Evolutionary conservation across 2,113 vertebrate species (phyloP).

Genomic region (Paradoxurus hermaphroditus): DNA sequence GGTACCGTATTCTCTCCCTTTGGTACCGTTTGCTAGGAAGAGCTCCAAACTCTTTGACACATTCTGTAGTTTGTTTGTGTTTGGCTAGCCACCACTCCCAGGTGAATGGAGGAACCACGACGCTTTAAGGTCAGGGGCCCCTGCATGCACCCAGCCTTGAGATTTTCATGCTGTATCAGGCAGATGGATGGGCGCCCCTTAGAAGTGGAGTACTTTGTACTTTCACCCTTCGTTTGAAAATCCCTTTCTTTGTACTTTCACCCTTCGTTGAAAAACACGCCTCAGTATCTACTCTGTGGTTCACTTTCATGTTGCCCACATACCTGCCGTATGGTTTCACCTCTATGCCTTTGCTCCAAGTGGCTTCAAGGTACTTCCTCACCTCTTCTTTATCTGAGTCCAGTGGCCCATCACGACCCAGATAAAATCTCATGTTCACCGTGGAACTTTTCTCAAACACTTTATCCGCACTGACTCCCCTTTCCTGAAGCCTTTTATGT

Average conservation of each 20-base stretch:
- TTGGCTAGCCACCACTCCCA: neutral
- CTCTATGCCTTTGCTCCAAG: fast-evolving
- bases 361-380: neutral
- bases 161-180: neutral
- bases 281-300: neutral
- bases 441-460: neutral
- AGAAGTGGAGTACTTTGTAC: neutral
- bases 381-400: neutral
- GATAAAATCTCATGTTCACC: neutral
- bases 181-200: neutral
- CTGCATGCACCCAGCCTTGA: neutral
- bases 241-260: neutral
- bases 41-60: neutral
- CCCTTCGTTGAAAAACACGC: neutral
- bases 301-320: neutral
- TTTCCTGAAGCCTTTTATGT: neutral
- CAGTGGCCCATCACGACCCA: neutral
- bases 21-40: neutral
- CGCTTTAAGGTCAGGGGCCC: neutral
- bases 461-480: neutral
- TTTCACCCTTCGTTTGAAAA: neutral
- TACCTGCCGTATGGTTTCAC: neutral
- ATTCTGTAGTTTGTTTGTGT: neutral
- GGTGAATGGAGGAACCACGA: neutral
- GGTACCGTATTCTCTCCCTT: neutral